Evolutionary conservation across 2,888 invertebrate species (phyloP).

Genomic region (Callimorpha dominula): DNA sequence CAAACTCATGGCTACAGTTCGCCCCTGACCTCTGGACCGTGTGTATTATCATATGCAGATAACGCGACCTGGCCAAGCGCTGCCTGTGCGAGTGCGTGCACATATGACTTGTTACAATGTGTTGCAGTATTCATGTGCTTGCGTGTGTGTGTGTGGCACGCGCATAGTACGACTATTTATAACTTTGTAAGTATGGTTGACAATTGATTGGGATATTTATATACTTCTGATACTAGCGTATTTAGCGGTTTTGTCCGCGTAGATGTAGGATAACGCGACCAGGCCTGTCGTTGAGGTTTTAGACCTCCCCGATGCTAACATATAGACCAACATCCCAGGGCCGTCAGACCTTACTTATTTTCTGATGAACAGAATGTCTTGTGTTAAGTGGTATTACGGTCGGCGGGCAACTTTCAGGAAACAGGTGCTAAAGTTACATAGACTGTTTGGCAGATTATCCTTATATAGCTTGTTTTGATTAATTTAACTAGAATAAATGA

Average conservation of each 20-base stretch:
- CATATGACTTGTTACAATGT: background rate
- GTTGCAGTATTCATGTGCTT: constrained; percentile 12
- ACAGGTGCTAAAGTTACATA: no score
- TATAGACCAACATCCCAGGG: no score
- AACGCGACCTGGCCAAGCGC: constrained; percentile 50
- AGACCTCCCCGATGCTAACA: no score
- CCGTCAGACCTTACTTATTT: no score
- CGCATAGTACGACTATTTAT: constrained; percentile 27
- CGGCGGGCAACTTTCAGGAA: no score
- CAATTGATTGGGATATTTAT: constrained; percentile 16
- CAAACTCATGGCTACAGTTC: constrained; percentile 35
- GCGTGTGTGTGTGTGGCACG: constrained; percentile 22
- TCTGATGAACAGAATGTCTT: no score
- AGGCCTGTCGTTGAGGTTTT: background rate
- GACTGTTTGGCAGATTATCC: no score
- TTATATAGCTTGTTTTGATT: no score
- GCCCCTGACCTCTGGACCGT: constrained; percentile 58
- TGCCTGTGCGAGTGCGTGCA: background rate
- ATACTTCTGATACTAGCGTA: background rate
- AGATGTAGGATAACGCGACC: background rate
- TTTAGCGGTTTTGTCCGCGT: background rate
- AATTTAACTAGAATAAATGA: no score
- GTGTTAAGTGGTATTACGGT: no score
- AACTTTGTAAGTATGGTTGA: constrained; percentile 17
- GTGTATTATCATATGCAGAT: constrained; percentile 53